Base-by-base conservation (phyloP, 2,113 vertebrate species). In the Seriola rivoliana region DNA sequence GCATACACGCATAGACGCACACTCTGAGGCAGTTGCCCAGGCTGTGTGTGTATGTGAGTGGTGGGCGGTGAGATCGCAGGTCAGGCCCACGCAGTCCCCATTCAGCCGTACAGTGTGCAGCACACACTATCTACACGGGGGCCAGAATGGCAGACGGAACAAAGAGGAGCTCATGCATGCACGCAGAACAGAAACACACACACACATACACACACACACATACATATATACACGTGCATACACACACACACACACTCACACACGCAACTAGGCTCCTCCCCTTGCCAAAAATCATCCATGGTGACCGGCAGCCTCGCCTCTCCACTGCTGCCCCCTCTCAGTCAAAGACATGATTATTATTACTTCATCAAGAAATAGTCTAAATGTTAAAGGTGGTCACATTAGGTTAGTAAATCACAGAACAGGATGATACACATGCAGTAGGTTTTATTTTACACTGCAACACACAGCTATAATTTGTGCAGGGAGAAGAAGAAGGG, bases 61-160 rank as follows among this genome's bases (percentile, higher is more conserved):
- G 91, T 92, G 88, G 89, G 93, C 67, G 90, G 88, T 86, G 79
- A 92, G 89, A 90, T 89, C 73, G 72, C 89, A 91, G 88, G 92
- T 91, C 88, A 92, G 87, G 93, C 94, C 95, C 93, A 94, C 92
- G 93, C 94, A 95, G 89, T 84, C 93, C 92, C 89, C 89, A 90
- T 91, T 92, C 88, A 94, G 93, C 91, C 82, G 83, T 92, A 88
- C 79, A 91, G 92, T 88, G 81, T 80, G 91, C 82, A 89, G 85
- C 81, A 82, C 29, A 84, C 83, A 87, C 69, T 69, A 72, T 76
- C 91, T 84, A 79, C 80, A 88, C 84, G 44, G 73, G 83, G 88
- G 81, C 90, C 85, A 75, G 82, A 85, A 87, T 88, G 91, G 89
- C 89, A 91, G 87, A 89, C 82, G 52, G 91, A 93, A 89, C 85